Conservation (phyloP, 2,113 vertebrate species). For the Pituophis catenifer region DNA sequence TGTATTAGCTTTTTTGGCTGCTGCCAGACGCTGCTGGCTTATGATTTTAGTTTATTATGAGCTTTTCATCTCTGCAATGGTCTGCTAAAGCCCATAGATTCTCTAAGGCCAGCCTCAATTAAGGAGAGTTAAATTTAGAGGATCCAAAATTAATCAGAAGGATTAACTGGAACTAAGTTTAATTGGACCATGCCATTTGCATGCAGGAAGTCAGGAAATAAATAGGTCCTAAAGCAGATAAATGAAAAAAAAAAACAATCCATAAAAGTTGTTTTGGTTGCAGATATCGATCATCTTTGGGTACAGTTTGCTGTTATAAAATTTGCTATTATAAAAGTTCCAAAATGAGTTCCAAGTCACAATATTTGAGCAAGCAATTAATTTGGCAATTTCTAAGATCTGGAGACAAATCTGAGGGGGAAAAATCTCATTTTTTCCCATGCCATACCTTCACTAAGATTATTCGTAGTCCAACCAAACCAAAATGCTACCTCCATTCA, state of each 20-base stretch:
- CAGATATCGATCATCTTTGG: neutral
- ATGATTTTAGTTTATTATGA: neutral
- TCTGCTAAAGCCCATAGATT: neutral
- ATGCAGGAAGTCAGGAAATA: neutral
- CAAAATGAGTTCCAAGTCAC: neutral
- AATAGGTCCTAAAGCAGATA: neutral
- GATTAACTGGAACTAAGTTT: neutral
- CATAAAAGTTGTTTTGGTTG: neutral
- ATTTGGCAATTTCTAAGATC: neutral
- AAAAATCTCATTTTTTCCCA: neutral
- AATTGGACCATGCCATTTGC: neutral
- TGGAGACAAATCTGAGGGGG: neutral
- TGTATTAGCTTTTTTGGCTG: no score
- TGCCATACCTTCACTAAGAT: neutral
- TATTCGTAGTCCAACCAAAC: neutral
- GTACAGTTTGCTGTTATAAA: neutral
- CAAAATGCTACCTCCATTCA: neutral
- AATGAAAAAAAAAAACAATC: neutral
- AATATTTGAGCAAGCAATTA: neutral
- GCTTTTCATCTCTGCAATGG: neutral
- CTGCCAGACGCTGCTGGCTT: no score
- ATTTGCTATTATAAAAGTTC: neutral
- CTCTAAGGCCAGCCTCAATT: neutral
- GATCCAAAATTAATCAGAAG: neutral
- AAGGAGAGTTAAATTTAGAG: neutral